Evolutionary conservation across 2,113 vertebrate genomes (phyloP).

Genomic region (Epinephelus moara): DNA sequence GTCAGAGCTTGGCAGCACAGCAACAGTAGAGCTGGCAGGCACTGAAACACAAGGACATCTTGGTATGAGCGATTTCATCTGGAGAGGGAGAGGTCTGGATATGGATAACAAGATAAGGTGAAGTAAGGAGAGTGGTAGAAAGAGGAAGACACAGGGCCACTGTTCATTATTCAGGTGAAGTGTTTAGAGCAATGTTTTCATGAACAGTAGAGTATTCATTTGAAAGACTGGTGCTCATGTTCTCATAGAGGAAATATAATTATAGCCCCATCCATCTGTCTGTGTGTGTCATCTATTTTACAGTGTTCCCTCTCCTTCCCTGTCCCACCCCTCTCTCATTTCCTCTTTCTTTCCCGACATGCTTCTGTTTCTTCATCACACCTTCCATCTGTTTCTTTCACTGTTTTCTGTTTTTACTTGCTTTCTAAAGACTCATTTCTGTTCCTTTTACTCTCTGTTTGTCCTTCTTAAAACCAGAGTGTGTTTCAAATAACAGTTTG

Average conservation of each 20-base stretch:
- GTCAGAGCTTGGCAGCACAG: conserved; percentile 41
- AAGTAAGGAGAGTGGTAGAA: not conserved
- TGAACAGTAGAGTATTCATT: conserved; percentile 47
- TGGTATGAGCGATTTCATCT: conserved; percentile 32
- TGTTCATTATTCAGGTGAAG: conserved; percentile 12
- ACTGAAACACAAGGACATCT: conserved; percentile 26
- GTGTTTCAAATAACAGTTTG: not conserved
- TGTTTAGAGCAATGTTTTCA: conserved; percentile 21
- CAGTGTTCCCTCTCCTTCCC: not conserved
- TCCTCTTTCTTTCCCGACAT: not conserved
- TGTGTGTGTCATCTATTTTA: conserved; percentile 37
- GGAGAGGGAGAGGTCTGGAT: not conserved
- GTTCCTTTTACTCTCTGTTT: not conserved
- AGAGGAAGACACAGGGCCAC: not conserved
- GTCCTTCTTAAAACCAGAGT: not conserved
- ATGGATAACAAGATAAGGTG: not conserved
- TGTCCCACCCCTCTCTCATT: not conserved
- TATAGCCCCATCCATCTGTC: conserved; percentile 35
- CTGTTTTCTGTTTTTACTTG: not conserved
- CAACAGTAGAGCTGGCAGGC: conserved; percentile 18
- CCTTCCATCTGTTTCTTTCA: not conserved
- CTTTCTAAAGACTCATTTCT: too few species aligned
- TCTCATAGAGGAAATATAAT: conserved; percentile 37
- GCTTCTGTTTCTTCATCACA: not conserved
- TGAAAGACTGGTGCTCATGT: conserved; percentile 1